Percentiles rank a stretch among this genome's conserved stretches.
Conservation (phyloP, 1,140 invertebrate species). For the Cydia amplana region DNA sequence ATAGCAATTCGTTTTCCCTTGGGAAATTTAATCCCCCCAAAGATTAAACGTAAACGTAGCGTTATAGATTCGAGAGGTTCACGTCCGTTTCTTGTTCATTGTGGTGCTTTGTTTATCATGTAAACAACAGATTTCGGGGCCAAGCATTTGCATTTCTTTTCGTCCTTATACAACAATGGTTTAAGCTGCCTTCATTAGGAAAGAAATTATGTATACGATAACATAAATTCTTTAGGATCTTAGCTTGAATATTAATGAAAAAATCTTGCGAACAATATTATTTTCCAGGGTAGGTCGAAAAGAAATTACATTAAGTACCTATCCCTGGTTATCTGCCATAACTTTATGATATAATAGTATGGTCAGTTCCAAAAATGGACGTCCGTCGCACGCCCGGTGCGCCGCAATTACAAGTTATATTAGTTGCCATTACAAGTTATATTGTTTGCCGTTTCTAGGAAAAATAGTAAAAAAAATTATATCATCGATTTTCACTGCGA, state of each 20-base stretch:
- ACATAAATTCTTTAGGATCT: constrained; percentile 10
- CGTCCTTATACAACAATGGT: not conserved
- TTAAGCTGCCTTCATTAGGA: constrained; percentile 1
- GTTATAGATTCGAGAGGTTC: not conserved
- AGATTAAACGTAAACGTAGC: not conserved
- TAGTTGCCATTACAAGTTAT: no score
- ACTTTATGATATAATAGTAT: not conserved
- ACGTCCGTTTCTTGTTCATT: not conserved
- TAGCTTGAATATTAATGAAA: not conserved
- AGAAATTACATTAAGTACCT: no score
- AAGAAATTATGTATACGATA: constrained; percentile 11
- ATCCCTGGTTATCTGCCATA: not conserved
- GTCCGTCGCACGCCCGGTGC: not conserved
- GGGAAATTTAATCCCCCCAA: not conserved
- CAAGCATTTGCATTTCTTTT: constrained; percentile 11
- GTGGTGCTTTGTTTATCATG: not conserved
- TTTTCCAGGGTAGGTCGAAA: no score
- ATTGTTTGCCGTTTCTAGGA: no score
- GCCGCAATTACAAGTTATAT: not conserved
- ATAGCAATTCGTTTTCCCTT: not conserved
- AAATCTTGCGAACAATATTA: not conserved
- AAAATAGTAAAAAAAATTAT: no score
- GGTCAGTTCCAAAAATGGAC: not conserved
- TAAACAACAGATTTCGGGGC: constrained; percentile 7
- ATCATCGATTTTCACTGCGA: no score